A percentile compares a stretch with the other conserved stretches of the same genome.
phyloP scores from a whole-genome alignment of 2,113 vertebrate species.

The Hassar affinis region DNA sequence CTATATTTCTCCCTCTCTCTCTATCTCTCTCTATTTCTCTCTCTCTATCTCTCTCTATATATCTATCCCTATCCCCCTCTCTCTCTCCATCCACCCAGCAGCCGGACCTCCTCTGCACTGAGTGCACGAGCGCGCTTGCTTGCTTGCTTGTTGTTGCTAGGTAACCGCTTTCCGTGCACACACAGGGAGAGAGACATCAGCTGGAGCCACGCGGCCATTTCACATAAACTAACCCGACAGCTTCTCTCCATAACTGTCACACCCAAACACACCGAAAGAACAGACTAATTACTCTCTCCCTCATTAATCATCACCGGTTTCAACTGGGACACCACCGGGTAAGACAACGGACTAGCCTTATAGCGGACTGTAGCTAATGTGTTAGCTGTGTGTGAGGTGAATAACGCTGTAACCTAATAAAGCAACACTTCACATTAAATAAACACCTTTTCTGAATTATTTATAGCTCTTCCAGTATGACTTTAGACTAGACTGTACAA shows the following conservation, averaged over 20 bases:
- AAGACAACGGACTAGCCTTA: neutral
- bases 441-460: neutral
- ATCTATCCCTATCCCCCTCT: no score
- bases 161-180: neutral
- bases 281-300: neutral
- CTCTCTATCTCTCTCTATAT: no score
- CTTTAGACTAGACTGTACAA: no score
- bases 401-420: neutral
- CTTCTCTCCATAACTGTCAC: neutral
- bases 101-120: neutral
- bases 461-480: neutral
- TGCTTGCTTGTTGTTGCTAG: slow-evolving; percentile 34
- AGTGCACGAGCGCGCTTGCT: neutral
- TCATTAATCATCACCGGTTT: neutral
- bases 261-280: neutral
- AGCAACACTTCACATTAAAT: neutral
- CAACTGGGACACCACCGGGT: neutral
- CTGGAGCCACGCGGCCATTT: slow-evolving; percentile 2
- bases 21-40: no score
- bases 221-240: neutral
- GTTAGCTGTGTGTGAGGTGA: neutral
- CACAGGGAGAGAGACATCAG: neutral
- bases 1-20: no score
- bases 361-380: neutral
- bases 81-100: neutral